phyloP scores from a whole-genome alignment of 2,113 vertebrate genomes.

The Alaudala cheleensis region DNA sequence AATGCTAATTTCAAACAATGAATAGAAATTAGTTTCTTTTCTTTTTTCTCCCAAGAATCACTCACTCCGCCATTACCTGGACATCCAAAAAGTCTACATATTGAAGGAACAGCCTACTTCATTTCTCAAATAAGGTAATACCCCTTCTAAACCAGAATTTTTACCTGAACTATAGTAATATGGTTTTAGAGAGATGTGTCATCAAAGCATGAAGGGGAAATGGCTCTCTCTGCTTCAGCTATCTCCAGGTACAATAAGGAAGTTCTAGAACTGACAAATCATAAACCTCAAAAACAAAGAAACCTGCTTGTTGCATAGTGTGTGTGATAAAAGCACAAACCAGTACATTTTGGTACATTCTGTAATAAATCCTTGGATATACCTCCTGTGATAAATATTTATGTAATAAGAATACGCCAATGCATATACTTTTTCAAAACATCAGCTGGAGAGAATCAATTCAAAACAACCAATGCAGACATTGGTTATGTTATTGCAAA shows the following conservation, averaged over 20 bases:
- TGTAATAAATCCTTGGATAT: background rate
- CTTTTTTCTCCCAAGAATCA: background rate
- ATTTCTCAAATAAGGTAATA: background rate
- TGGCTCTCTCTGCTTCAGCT: background rate
- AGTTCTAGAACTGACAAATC: background rate
- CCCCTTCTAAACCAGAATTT: background rate
- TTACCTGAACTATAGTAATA: background rate
- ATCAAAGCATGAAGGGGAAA: background rate
- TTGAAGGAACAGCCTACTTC: background rate
- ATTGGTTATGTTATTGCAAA: background rate
- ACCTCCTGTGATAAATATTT: background rate
- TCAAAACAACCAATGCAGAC: background rate
- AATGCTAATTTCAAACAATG: background rate
- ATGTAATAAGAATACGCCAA: background rate
- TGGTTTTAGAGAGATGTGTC: background rate
- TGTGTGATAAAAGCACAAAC: background rate
- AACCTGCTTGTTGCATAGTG: background rate
- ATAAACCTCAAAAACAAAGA: background rate
- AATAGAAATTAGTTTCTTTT: background rate
- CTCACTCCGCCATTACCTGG: background rate
- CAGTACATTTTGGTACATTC: background rate
- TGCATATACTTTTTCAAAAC: background rate
- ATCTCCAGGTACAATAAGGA: background rate
- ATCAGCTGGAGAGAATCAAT: background rate
- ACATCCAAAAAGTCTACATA: background rate